Evolutionary conservation across 2,797 vertebrate species (phyloP), one percentile per base, ranked within the genome.

Genomic region (Helostoma temminkii): DNA sequence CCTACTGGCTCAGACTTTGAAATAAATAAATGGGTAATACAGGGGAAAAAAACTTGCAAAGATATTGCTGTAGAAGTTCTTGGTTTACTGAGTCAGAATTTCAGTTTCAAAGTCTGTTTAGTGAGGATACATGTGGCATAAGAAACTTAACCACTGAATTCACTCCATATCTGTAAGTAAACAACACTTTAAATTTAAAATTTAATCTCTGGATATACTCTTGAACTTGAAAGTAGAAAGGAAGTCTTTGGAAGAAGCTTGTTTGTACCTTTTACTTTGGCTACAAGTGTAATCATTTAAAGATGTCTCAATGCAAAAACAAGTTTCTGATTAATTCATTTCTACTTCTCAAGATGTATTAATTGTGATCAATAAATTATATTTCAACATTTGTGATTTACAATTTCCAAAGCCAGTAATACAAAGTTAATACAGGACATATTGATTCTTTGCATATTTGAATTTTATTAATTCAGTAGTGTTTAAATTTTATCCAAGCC

Each of bases 1-100:
- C 66, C 71, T 69, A 70, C 47, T 58, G 63, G 65, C 34, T 74
- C 26, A 66, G 74, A 70, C 66, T 83, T 74, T 71, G 50, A 80
- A 69, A 84, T 72, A 76, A 83, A 85, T 76, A 63, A 63, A 74
- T 65, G 46, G 16, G 71, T 48, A 80, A 53, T 36, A 37, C 32
- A 8, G 66, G 41, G 24, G 6, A 21, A 48, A 4, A 28, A 41
- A 39, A 37, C 21, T 32, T 59, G 75, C 67, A 34, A 62, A 72
- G 8, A 65, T 49, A 80, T 63, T 71, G 36, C 52, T 15, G 56
- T 24, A 57, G 47, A 79, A 80, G 57, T 73, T 68, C 25, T 18
- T 49, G 45, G 19, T 71, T 70, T 41, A 70, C 32, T 62, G 45
- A 65, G 19, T 65, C 28, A 48, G 59, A 39, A 57, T 15, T 47